A percentile compares a stretch with the other conserved stretches of the same genome.
These are phyloP conservation scores for Cynopterus brachyotis DNA, from an alignment of 2,113 vertebrate species.

Conservation along the genomic window DNA sequence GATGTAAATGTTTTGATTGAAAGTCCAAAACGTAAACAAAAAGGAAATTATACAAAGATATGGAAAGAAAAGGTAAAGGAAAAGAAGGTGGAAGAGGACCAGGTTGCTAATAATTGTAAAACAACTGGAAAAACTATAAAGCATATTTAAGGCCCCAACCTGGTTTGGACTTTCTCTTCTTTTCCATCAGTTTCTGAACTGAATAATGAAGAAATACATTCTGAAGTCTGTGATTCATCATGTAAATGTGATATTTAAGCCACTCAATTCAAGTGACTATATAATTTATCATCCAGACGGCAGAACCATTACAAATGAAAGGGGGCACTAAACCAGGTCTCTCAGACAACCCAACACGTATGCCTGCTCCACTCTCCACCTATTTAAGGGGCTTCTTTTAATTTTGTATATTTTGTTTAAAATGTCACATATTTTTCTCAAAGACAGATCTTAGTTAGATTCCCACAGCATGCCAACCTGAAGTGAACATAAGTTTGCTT, in stretches of 20 bases:
- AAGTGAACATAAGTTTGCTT: background rate
- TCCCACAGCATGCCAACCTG: background rate
- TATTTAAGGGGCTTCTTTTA: background rate
- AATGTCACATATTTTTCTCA: background rate
- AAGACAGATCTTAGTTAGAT: background rate
- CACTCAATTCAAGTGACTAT: background rate
- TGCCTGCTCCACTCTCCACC: background rate
- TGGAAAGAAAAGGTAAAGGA: background rate
- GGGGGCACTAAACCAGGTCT: background rate
- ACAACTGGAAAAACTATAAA: slow-evolving; percentile 9
- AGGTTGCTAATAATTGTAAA: background rate
- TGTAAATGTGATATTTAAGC: slow-evolving; percentile 24
- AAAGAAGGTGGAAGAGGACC: background rate
- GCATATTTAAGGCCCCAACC: background rate
- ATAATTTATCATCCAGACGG: background rate
- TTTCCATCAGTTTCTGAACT: background rate
- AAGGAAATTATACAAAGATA: background rate
- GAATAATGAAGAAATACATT: background rate
- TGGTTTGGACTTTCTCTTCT: background rate
- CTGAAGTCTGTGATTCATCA: background rate
- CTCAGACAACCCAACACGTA: background rate
- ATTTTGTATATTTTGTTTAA: slow-evolving; percentile 4
- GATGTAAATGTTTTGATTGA: slow-evolving; percentile 44
- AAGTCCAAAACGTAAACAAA: background rate
- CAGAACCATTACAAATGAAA: background rate